Conservation (phyloP, 2,797 vertebrate genomes). For the Gobionotothen gibberifrons region DNA sequence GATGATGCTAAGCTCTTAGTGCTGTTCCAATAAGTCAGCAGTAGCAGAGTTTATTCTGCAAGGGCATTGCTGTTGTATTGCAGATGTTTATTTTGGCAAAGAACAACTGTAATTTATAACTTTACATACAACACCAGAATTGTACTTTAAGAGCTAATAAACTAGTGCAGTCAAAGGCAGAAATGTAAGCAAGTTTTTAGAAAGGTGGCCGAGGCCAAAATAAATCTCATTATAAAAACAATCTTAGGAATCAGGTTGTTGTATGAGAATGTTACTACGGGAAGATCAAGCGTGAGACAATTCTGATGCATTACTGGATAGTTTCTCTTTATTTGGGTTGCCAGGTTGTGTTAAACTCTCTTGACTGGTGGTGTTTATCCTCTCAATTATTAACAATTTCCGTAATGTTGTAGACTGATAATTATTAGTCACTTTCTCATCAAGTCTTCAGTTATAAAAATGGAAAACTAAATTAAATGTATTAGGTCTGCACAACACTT, state of each 20-base stretch:
- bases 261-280: constrained; percentile 10
- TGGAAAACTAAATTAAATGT: background rate
- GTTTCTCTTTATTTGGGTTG: background rate
- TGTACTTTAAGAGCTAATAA: constrained; percentile 14
- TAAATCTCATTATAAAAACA: constrained; percentile 3
- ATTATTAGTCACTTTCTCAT: background rate
- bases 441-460: background rate
- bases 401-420: background rate
- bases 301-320: background rate
- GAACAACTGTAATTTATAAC: constrained; percentile 10
- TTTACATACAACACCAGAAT: background rate
- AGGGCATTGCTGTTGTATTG: constrained; percentile 5
- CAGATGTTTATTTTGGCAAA: constrained; percentile 29
- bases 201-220: constrained; percentile 12
- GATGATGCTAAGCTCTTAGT: background rate
- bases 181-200: background rate
- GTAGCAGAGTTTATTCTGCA: constrained; percentile 24
- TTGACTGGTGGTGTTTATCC: background rate
- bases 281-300: background rate
- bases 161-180: background rate
- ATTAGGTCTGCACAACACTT: background rate
- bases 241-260: background rate
- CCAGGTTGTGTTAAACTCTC: background rate
- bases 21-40: constrained; percentile 10
- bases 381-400: constrained; percentile 2